phyloP scores from a whole-genome alignment of 1,140 invertebrate species.

The Caenorhabditis elegans region WBcel235 BX284604.4:12993001-12993500 shows the following conservation, averaged over 20 bases:
- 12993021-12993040: not conserved
- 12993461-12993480: not conserved
- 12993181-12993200: not conserved
- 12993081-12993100: not conserved
- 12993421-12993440: not conserved
- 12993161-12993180: conserved; percentile 10
- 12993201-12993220: not conserved
- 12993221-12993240: conserved; percentile 6
- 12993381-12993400: not conserved
- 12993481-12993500: conserved; percentile 6
- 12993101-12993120: not conserved
- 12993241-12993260: not conserved
- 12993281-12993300: not conserved
- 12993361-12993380: too few relatives aligned
- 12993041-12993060: not conserved
- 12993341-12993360: too few relatives aligned
- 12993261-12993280: not conserved
- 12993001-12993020: not conserved
- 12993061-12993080: not conserved
- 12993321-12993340: not conserved
- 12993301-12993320: not conserved
- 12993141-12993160: not conserved
- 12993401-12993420: not conserved
- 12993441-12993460: conserved; percentile 9
- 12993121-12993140: not conserved